A percentile compares a stretch with the other conserved stretches of the same genome.
Conservation (phyloP, 2,888 invertebrate species). For the Megalurothrips usitatus region DNA sequence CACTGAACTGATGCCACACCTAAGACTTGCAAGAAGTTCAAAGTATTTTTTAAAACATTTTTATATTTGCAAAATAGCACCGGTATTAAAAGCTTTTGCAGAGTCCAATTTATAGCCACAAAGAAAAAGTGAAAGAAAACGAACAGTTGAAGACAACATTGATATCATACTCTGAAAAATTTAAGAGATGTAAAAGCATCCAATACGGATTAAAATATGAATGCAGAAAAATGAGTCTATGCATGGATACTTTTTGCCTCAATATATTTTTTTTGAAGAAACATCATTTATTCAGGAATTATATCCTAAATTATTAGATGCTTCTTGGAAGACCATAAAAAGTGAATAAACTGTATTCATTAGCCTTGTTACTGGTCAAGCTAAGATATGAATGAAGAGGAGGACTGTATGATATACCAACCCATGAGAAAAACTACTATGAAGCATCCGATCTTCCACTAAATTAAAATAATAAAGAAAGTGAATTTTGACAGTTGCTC, state of each 20-base stretch:
- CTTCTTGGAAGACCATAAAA: conserved; percentile 4
- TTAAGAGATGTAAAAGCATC: not conserved
- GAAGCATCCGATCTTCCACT: not conserved
- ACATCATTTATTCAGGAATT: not conserved
- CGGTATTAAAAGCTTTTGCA: too few species aligned
- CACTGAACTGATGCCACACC: not conserved
- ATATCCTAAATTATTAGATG: not conserved
- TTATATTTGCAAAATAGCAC: not conserved
- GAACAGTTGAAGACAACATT: too few species aligned
- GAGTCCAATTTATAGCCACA: too few species aligned
- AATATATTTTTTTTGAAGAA: too few species aligned
- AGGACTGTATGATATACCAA: not conserved
- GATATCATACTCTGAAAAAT: not conserved
- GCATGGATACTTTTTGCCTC: too few species aligned
- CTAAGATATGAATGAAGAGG: not conserved
- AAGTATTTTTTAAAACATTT: not conserved
- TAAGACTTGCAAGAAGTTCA: not conserved
- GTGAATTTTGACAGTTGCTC: not conserved
- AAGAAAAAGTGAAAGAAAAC: too few species aligned
- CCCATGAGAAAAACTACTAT: not conserved
- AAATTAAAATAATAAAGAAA: not conserved
- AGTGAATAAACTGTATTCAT: not conserved
- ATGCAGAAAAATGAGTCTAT: not conserved
- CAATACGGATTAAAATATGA: too few species aligned
- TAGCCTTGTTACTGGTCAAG: not conserved